phyloP scores from a whole-genome alignment of 2,888 invertebrate species.

The Chelonus formosanus region DNA sequence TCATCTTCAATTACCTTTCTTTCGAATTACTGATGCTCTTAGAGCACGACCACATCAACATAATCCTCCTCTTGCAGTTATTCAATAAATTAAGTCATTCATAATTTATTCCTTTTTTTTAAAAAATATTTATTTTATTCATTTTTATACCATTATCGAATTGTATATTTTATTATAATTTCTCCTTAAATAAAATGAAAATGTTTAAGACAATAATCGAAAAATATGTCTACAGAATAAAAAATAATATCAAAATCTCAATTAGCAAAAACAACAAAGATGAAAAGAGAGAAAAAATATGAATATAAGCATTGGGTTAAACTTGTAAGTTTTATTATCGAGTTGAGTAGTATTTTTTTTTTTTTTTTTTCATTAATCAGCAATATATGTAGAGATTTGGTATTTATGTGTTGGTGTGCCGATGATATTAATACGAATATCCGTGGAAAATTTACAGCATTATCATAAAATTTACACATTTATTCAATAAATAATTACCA shows the following conservation, averaged over 20 bases:
- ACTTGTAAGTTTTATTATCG: not conserved
- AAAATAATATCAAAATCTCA: no score
- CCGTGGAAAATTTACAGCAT: slow-evolving; percentile 32
- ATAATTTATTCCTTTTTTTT: no score
- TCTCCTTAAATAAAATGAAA: no score
- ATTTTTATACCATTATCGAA: no score
- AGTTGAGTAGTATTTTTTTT: not conserved
- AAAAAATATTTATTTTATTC: no score
- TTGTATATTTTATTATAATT: no score
- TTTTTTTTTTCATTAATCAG: no score
- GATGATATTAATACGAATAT: slow-evolving; percentile 25
- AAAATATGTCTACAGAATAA: no score
- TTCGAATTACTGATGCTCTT: slow-evolving; percentile 56
- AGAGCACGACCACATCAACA: slow-evolving; percentile 54
- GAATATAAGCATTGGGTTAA: no score
- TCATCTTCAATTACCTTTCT: slow-evolving; percentile 79
- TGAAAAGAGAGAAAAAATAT: no score
- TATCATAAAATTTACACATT: slow-evolving; percentile 19
- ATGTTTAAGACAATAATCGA: no score
- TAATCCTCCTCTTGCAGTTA: slow-evolving; percentile 58
- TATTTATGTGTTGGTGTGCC: not conserved
- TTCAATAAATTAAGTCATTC: slow-evolving; percentile 44
- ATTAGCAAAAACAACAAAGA: no score
- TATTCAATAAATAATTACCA: not conserved
- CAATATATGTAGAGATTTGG: not conserved